These are phyloP conservation scores for Trichomalopsis sarcophagae DNA, from an alignment of 1,140 invertebrate genomes.

Conservation along the genomic window DNA sequence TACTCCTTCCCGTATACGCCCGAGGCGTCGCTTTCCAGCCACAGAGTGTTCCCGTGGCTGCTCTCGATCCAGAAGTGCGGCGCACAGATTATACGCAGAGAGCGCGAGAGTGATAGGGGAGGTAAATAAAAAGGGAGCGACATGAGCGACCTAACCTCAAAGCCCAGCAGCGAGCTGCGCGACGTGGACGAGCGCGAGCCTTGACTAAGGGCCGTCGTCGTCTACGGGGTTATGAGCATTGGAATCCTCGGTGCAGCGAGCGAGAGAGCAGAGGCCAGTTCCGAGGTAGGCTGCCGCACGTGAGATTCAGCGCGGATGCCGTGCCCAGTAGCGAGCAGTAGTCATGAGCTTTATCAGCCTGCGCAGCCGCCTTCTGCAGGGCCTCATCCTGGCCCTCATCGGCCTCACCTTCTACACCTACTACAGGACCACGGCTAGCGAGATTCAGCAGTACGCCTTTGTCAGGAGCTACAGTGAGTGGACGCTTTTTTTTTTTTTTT, in stretches of 20 bases:
- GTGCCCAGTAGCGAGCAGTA: conserved; percentile 23
- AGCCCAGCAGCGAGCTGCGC: background rate
- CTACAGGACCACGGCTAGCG: conserved; percentile 67
- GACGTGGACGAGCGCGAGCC: conserved; percentile 1
- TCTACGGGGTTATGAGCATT: background rate
- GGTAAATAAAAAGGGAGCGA: background rate
- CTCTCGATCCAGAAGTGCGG: background rate
- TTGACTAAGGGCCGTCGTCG: background rate
- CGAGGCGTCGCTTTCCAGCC: no score
- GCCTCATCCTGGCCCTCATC: conserved; percentile 66
- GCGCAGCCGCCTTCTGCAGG: conserved; percentile 68
- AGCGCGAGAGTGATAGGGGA: background rate
- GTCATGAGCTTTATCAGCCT: conserved; percentile 69
- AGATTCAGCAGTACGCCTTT: conserved; percentile 59
- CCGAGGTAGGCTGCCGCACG: background rate
- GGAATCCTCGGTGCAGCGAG: background rate
- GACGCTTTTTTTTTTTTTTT: background rate
- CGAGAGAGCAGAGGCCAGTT: background rate
- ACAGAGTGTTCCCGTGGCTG: background rate
- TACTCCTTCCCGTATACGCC: background rate
- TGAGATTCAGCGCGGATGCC: background rate
- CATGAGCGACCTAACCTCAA: conserved; percentile 47
- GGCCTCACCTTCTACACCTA: conserved; percentile 69
- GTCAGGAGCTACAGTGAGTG: conserved; percentile 65
- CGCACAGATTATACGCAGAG: no score